A percentile compares a stretch with the other conserved stretches of the same genome.
phyloP scores from a whole-genome alignment of 2,113 vertebrate genomes.

The Dipodomys stephensi region DNA sequence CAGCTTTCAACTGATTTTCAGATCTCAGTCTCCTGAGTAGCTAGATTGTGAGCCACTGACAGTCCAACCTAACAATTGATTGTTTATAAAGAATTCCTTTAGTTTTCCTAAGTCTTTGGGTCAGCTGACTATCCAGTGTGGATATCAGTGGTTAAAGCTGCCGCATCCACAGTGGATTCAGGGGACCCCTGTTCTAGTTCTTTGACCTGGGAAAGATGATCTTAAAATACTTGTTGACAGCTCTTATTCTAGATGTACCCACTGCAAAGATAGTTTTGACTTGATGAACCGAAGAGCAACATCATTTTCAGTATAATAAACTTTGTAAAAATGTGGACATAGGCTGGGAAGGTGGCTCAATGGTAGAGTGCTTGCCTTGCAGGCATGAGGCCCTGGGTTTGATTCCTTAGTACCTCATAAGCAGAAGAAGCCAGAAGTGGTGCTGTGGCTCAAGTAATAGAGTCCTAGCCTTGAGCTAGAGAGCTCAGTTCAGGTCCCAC shows the following conservation, averaged over 20 bases:
- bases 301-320: too few species aligned
- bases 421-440: too few species aligned
- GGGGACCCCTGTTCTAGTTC: background rate
- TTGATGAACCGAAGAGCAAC: background rate
- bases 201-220: constrained; percentile 18
- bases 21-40: too few species aligned
- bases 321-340: background rate
- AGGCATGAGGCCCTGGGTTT: too few species aligned
- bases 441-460: too few species aligned
- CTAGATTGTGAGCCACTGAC: too few species aligned
- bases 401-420: too few species aligned
- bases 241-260: background rate
- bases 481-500: too few species aligned
- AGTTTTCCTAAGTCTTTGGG: background rate
- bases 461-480: too few species aligned
- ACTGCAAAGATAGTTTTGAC: constrained; percentile 8
- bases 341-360: too few species aligned
- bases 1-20: too few species aligned
- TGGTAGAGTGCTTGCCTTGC: too few species aligned
- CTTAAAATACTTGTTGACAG: background rate
- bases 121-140: background rate
- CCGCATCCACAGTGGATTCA: background rate
- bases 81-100: constrained; percentile 24
- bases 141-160: background rate
- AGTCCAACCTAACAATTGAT: background rate